phyloP scores from a whole-genome alignment of 2,888 invertebrate species.

The Pseudanteris insignis region DNA sequence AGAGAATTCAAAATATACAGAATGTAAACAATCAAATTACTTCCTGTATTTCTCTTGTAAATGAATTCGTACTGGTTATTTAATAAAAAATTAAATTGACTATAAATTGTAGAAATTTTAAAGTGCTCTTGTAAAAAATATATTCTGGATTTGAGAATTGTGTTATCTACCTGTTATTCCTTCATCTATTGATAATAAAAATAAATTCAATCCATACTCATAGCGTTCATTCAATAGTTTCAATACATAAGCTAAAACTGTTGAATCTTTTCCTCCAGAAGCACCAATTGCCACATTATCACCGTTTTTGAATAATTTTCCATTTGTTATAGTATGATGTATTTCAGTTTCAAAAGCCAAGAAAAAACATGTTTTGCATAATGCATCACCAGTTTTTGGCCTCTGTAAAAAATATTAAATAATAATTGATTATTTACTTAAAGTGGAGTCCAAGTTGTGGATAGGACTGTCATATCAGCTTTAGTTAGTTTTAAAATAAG shows the following conservation, averaged over 20 bases:
- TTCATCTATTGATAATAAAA: conserved; percentile 96
- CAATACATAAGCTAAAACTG: conserved; percentile 93
- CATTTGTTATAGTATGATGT: conserved; percentile 87
- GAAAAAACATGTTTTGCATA: conserved; percentile 96
- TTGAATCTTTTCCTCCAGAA: conserved; percentile 96
- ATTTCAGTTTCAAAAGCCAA: conserved; percentile 94
- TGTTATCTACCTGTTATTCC: conserved; percentile 85
- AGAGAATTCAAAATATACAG: no score
- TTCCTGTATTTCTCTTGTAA: no score
- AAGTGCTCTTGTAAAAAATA: no score
- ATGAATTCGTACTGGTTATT: no score
- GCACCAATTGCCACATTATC: conserved; percentile 93
- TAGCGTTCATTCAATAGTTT: conserved; percentile 91
- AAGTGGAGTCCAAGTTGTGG: no score
- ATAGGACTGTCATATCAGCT: no score
- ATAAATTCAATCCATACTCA: conserved; percentile 87
- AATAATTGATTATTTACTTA: neutral
- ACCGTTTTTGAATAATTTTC: conserved; percentile 82
- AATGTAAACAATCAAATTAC: no score
- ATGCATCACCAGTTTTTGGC: conserved; percentile 88
- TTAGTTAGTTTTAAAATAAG: no score
- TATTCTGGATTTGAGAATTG: no score
- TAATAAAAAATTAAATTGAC: no score
- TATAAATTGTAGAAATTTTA: no score
- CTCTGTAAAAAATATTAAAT: conserved; percentile 69